Conservation (phyloP, 2,888 invertebrate species). For the Proisotoma minuta region DNA sequence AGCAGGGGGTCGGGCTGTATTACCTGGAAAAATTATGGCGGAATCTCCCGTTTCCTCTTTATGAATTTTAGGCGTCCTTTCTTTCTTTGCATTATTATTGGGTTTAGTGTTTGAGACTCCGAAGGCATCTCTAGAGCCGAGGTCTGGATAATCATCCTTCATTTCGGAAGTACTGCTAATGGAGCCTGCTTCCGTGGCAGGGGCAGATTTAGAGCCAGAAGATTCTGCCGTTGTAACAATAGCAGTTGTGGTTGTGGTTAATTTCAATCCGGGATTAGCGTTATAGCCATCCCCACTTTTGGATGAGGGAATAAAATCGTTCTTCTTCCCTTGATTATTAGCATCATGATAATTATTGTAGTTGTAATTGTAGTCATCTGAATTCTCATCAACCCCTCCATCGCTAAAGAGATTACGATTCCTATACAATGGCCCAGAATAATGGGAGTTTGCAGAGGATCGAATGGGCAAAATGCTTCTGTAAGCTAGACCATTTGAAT, state of each 20-base stretch:
- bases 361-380: slow-evolving; percentile 4
- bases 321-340: not conserved
- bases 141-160: slow-evolving; percentile 5
- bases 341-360: not conserved
- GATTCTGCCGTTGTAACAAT: not conserved
- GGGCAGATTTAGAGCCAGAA: not conserved
- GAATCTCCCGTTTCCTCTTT: slow-evolving; percentile 4
- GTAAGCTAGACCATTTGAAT: slow-evolving; percentile 12
- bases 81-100: not conserved
- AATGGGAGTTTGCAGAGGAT: not conserved
- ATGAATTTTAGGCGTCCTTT: not conserved
- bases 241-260: not conserved
- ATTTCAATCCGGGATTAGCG: no score
- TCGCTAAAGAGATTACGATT: slow-evolving; percentile 14
- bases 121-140: not conserved
- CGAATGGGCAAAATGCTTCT: slow-evolving; percentile 17
- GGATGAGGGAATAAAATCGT: not conserved
- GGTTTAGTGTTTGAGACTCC: not conserved
- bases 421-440: slow-evolving; percentile 26
- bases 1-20: not conserved
- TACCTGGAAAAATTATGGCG: slow-evolving; percentile 26
- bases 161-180: slow-evolving; percentile 2
- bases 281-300: no score
- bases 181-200: not conserved
- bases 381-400: not conserved